Conservation (phyloP, 2,113 vertebrate species). For the Chelonoidis abingdonii region DNA sequence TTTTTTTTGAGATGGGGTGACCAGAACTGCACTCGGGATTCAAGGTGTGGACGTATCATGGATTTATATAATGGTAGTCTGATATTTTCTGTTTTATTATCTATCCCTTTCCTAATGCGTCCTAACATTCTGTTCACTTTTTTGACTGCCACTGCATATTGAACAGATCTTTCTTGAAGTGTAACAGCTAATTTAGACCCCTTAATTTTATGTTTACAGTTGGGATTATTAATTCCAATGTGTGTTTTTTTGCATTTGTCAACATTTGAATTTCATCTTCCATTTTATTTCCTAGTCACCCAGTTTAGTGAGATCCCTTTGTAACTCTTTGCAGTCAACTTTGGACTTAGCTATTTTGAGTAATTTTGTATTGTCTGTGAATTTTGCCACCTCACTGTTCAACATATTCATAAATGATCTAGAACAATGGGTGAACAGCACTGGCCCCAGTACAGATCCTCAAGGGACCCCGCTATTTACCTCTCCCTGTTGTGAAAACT, state of each 20-base stretch:
- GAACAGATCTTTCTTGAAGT: background rate
- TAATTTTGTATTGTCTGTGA: background rate
- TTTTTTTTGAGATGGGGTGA: background rate
- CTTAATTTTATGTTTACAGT: background rate
- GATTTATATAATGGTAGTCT: background rate
- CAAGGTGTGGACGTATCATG: background rate
- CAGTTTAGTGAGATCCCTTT: background rate
- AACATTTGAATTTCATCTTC: background rate
- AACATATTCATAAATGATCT: no score
- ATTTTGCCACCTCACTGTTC: background rate
- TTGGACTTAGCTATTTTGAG: background rate
- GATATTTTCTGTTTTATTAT: background rate
- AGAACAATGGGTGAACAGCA: background rate
- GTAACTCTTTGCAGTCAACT: background rate
- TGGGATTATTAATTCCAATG: background rate
- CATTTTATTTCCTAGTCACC: background rate
- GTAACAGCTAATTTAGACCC: background rate
- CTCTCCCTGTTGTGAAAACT: background rate
- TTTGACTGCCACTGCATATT: background rate
- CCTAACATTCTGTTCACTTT: background rate
- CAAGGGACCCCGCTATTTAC: background rate
- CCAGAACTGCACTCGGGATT: background rate
- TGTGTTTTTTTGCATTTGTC: background rate
- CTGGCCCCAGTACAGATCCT: background rate
- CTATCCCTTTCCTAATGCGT: background rate